Evolutionary conservation across 2,113 vertebrate genomes (phyloP).

Genomic region (Gobius niger): DNA sequence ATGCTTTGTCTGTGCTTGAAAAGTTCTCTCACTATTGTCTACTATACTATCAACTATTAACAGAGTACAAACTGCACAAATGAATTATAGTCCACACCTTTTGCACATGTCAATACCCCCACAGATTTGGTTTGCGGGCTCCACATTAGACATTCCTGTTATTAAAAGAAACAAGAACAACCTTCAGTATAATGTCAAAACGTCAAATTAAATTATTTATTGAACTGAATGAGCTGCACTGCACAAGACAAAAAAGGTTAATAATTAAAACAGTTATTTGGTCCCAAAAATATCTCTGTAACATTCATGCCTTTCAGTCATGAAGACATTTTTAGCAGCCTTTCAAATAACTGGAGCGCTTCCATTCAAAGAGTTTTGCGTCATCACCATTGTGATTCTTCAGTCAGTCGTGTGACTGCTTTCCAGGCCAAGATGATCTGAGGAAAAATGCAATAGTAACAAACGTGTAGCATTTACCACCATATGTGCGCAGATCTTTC

Average conservation of each 20-base stretch:
- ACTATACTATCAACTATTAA: too few relatives aligned
- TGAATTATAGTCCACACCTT: too few relatives aligned
- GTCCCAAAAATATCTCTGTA: slow-evolving; percentile 13
- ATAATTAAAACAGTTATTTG: neutral
- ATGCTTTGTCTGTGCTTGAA: too few relatives aligned
- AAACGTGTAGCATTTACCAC: neutral
- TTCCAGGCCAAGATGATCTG: slow-evolving; percentile 19
- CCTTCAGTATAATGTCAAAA: too few relatives aligned
- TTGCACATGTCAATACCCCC: too few relatives aligned
- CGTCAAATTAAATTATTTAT: too few relatives aligned
- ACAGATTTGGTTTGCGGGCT: too few relatives aligned
- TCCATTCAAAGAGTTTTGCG: slow-evolving; percentile 14
- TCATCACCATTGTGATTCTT: slow-evolving; percentile 31
- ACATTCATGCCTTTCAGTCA: slow-evolving; percentile 16
- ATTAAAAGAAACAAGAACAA: too few relatives aligned
- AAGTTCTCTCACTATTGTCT: too few relatives aligned
- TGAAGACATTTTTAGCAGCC: slow-evolving; percentile 27
- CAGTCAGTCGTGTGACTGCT: slow-evolving; percentile 27
- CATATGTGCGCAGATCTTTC: neutral
- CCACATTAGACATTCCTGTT: too few relatives aligned
- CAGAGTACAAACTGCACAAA: too few relatives aligned
- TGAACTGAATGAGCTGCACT: neutral
- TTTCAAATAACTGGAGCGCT: slow-evolving; percentile 20
- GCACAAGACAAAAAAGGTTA: neutral
- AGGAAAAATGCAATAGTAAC: neutral